Base-by-base conservation (phyloP, 2,113 vertebrate genomes). In the Epinephelus cyanopodus region DNA sequence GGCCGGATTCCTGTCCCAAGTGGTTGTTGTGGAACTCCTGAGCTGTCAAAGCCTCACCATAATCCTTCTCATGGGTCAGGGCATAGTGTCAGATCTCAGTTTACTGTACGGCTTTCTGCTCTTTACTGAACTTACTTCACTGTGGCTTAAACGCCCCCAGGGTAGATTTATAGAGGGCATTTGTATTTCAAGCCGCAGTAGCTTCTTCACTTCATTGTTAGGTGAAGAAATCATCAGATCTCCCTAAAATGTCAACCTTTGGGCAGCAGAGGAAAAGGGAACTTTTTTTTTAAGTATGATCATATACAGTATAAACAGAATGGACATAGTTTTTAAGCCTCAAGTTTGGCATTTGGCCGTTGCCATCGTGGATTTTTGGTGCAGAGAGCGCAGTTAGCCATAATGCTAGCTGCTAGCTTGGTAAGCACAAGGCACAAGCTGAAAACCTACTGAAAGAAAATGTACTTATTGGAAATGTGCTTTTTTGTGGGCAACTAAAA, bases 61-160 rank as follows among this genome's bases (percentile, higher is more conserved):
- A 87, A 95, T 92, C 91, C 86, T 37, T 77, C 68, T 85, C 80
- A 84, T 77, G 84, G 89, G 86, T 91, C 81, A 82, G 61, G 72
- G 71, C 66, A 66, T 70, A 77, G 65, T 86, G 88, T 92, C 85
- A 90, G 76, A 57, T 63, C 48, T 67, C 77, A 61, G 74, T 88
- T 87, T 84, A 85, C 83, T 78, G 75, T 86, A 85, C 15, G 0
- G 62, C 58, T 77, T 68, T 77, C 33, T 19, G 63, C 78, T 76
- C 48, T 87, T 86, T 81, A 73, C 80, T 72, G 64, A 64, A 37
- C 73, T 61, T 48, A 17, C 18, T 23, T 69, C 23, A 27, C 21
- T 67, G 27, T 7, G 9, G 62, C 25, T 73, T 74, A 62, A 82
- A 17, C 6, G 23, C 54, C 56, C 15, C 56, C 0, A 39, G 37